These are phyloP conservation scores for Ahaetulla prasina DNA, from an alignment of 2,113 vertebrate species.

Conservation along the genomic window DNA sequence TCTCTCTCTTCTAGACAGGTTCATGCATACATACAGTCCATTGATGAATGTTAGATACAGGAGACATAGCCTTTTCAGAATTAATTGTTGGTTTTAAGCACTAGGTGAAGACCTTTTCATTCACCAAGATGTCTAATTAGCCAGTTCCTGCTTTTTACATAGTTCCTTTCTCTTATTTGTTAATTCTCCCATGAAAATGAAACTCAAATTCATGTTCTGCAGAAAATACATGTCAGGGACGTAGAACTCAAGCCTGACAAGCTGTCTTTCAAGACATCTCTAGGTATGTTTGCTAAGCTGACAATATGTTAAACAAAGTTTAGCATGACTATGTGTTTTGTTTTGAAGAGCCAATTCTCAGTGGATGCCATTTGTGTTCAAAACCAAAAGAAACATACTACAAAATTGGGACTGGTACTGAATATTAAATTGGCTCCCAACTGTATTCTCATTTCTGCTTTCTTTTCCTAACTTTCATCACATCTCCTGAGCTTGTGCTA, in stretches of 20 bases:
- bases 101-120: background rate
- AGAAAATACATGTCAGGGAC: background rate
- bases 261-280: background rate
- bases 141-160: background rate
- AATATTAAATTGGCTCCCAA: constrained; percentile 2
- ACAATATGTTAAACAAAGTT: constrained; percentile 1
- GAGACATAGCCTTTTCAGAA: background rate
- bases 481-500: background rate
- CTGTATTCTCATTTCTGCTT: background rate
- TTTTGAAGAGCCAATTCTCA: constrained; percentile 20
- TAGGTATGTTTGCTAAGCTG: background rate
- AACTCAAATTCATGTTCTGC: background rate
- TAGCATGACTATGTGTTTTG: background rate
- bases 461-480: background rate
- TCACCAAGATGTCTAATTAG: background rate
- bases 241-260: background rate
- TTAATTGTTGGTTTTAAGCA: background rate
- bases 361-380: background rate
- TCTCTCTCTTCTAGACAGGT: background rate
- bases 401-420: background rate
- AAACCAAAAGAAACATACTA: constrained; percentile 2
- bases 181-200: background rate
- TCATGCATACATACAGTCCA: background rate
- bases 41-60: background rate
- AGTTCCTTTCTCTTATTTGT: background rate